These are phyloP conservation scores for Riparia riparia DNA, from an alignment of 2,113 vertebrate genomes.

Conservation along the genomic window DNA sequence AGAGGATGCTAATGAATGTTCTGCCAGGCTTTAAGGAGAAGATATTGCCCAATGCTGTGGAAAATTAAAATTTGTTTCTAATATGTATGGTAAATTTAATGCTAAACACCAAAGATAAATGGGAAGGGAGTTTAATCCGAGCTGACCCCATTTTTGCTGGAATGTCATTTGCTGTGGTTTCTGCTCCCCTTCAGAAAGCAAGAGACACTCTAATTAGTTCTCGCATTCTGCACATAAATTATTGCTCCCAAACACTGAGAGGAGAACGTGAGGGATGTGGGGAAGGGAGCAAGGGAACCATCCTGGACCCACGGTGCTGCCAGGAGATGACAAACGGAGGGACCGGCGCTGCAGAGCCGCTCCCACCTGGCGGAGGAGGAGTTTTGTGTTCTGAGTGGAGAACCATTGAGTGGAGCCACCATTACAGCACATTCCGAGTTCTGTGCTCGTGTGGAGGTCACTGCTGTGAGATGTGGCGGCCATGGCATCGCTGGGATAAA, in stretches of 20 bases:
- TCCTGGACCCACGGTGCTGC: not conserved
- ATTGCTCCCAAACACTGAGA: not conserved
- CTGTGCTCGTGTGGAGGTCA: not conserved
- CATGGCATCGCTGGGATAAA: not conserved
- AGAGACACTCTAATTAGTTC: constrained; percentile 43
- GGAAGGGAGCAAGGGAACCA: not conserved
- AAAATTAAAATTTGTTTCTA: constrained; percentile 74
- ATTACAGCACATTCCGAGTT: too few species aligned
- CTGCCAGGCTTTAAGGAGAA: constrained; percentile 66
- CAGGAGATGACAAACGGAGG: not conserved
- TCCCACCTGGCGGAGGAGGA: not conserved
- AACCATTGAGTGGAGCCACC: too few species aligned
- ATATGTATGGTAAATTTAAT: constrained; percentile 69
- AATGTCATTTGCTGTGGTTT: constrained; percentile 43
- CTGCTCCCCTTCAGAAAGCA: constrained; percentile 17
- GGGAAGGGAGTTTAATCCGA: constrained; percentile 17
- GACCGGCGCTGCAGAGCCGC: not conserved
- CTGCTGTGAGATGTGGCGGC: not conserved
- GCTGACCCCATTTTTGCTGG: constrained; percentile 55
- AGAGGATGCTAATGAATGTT: constrained; percentile 62
- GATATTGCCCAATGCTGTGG: constrained; percentile 73
- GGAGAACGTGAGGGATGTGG: not conserved
- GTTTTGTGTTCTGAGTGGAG: not conserved
- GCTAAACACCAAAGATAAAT: constrained; percentile 68
- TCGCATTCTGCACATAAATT: constrained; percentile 25